These are phyloP conservation scores for Engystomops pustulosus DNA, from an alignment of 2,113 vertebrate genomes.

Conservation along the genomic window DNA sequence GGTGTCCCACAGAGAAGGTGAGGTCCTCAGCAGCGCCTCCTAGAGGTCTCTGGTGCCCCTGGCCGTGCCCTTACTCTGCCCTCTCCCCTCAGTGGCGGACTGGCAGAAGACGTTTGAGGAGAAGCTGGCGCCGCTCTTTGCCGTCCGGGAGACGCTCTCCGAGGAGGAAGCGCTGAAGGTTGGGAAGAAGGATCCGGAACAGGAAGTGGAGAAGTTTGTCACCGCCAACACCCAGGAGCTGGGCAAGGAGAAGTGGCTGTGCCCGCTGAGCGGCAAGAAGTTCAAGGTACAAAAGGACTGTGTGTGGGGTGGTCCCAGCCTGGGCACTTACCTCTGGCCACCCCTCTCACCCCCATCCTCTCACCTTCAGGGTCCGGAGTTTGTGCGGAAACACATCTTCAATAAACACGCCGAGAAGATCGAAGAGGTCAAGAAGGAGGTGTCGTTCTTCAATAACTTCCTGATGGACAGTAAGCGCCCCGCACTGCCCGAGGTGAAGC, in stretches of 20 bases:
- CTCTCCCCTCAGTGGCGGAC: constrained; percentile 77
- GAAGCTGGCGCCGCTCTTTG: constrained; percentile 82
- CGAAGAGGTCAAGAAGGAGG: constrained; percentile 92
- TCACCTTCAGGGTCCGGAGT: constrained; percentile 83
- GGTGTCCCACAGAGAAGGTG: constrained; percentile 87
- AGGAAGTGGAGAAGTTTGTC: constrained; percentile 93
- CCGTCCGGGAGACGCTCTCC: constrained; percentile 82
- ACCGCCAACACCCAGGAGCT: constrained; percentile 91
- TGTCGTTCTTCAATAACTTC: constrained; percentile 90
- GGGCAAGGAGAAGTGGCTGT: constrained; percentile 95
- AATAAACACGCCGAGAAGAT: constrained; percentile 94
- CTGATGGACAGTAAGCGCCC: constrained; percentile 90
- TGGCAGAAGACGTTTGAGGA: constrained; percentile 92
- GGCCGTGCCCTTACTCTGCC: not conserved
- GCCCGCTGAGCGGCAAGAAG: constrained; percentile 93
- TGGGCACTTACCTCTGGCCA: not conserved
- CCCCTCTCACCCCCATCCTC: not conserved
- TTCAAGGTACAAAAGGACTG: constrained; percentile 86
- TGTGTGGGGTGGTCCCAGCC: not conserved
- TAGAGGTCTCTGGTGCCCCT: too few species aligned
- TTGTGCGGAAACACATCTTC: constrained; percentile 92
- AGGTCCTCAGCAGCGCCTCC: too few species aligned
- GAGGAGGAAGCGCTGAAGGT: constrained; percentile 89
- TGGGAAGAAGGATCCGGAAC: constrained; percentile 88
- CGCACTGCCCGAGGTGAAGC: constrained; percentile 85